phyloP scores from a whole-genome alignment of 2,888 invertebrate genomes.

The Cordilura impudica region DNA sequence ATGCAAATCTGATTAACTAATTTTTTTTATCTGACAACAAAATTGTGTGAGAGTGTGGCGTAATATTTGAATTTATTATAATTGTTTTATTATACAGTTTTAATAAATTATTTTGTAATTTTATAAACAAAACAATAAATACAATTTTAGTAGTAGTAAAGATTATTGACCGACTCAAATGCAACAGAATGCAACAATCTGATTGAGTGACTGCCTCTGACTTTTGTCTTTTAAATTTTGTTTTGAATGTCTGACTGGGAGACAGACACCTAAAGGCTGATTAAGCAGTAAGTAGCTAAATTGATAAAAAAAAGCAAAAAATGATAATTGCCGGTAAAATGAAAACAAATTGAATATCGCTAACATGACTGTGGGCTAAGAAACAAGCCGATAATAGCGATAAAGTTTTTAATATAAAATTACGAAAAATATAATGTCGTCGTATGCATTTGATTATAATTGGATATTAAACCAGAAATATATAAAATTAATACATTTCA shows the following conservation, averaged over 20 bases:
- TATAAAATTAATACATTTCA: too few species aligned
- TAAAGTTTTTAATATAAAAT: too few species aligned
- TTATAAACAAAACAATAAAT: conserved; percentile 32
- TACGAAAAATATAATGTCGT: too few species aligned
- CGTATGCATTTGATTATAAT: too few species aligned
- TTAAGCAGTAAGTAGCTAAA: neutral
- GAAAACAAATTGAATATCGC: neutral
- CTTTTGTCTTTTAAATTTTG: too few species aligned
- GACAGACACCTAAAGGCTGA: conserved; percentile 9
- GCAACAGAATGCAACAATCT: neutral
- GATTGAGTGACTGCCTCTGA: neutral
- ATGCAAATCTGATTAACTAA: neutral
- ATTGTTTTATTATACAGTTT: conserved; percentile 14
- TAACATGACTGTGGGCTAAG: neutral
- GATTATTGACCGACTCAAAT: conserved; percentile 43
- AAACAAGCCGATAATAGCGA: too few species aligned
- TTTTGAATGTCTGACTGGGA: neutral
- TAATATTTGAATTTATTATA: conserved; percentile 2
- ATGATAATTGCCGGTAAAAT: neutral
- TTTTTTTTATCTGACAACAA: neutral
- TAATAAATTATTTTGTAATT: conserved; percentile 43
- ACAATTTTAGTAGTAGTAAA: conserved; percentile 10
- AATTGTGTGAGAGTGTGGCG: conserved; percentile 1
- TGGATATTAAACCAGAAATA: too few species aligned
- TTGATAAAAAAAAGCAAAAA: conserved; percentile 7